Conservation (phyloP, 2,113 vertebrate genomes). For the cat (Felis catus) region F.catus_Fca126_mat1.0 CM031412.1:193504501-193505000, state of each 20-base stretch:
- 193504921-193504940: neutral
- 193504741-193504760: neutral
- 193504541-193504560: neutral
- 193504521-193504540: neutral
- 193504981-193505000: neutral
- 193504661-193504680: neutral
- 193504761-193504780: neutral
- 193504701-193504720: neutral
- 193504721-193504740: neutral
- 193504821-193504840: neutral
- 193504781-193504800: neutral
- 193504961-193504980: conserved; percentile 52
- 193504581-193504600: neutral
- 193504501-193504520: neutral
- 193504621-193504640: neutral
- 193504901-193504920: neutral
- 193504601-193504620: neutral
- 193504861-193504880: neutral
- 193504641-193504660: neutral
- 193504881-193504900: neutral
- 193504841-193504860: neutral
- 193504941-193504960: conserved; percentile 44
- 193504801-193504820: neutral
- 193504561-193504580: neutral
- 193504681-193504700: neutral